A percentile compares a stretch with the other conserved stretches of the same genome.
These are phyloP conservation scores for Spodoptera picta DNA, from an alignment of 2,888 invertebrate genomes.

Conservation along the genomic window DNA sequence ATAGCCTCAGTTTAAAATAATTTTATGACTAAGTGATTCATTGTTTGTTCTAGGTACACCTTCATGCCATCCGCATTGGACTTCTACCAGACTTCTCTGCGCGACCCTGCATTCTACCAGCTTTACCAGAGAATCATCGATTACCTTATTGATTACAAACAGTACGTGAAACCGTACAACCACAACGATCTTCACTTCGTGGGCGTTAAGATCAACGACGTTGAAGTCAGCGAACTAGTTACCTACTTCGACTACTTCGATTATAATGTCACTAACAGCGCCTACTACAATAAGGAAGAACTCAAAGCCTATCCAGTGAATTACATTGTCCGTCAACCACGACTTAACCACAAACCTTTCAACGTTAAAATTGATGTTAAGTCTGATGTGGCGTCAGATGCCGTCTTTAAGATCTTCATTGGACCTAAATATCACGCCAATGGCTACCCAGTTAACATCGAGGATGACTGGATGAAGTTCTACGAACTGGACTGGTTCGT, in stretches of 20 bases:
- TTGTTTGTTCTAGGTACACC: conserved; percentile 67
- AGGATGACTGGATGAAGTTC: conserved; percentile 89
- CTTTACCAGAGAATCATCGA: conserved; percentile 89
- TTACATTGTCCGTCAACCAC: conserved; percentile 90
- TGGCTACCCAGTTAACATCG: conserved; percentile 83
- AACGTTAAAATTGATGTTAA: conserved; percentile 88
- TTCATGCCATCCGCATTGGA: conserved; percentile 89
- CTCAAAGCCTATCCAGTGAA: conserved; percentile 72
- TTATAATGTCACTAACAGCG: conserved; percentile 89
- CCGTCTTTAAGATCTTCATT: conserved; percentile 90
- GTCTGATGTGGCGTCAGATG: conserved; percentile 88
- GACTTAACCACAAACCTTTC: conserved; percentile 92
- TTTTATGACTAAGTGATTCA: background rate
- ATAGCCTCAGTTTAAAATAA: too few species aligned
- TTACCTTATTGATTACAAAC: conserved; percentile 89
- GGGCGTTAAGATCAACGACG: conserved; percentile 89
- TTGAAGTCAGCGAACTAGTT: conserved; percentile 89
- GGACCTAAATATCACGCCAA: conserved; percentile 91
- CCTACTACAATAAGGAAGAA: conserved; percentile 70
- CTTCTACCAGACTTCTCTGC: conserved; percentile 90
- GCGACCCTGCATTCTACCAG: conserved; percentile 93
- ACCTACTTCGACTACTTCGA: conserved; percentile 92
- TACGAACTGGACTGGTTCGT: conserved; percentile 90
- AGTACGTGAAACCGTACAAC: conserved; percentile 88
- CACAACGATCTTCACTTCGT: conserved; percentile 87